A percentile compares a stretch with the other conserved stretches of the same genome.
These are phyloP conservation scores for Corythornis madagascariensis DNA, from an alignment of 2,113 vertebrate genomes.

Conservation along the genomic window DNA sequence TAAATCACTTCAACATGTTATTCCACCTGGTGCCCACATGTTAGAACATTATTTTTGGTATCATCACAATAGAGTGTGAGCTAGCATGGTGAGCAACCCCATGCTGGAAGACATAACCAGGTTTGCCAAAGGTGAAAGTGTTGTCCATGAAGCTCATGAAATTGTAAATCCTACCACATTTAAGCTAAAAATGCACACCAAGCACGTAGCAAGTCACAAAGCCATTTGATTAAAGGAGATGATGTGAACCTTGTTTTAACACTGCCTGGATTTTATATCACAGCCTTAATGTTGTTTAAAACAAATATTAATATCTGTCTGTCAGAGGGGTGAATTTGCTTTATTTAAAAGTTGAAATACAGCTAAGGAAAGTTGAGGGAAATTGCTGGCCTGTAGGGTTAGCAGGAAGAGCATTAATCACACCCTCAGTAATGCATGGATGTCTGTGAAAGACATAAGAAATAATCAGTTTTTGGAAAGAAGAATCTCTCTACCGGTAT, in stretches of 20 bases:
- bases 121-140: background rate
- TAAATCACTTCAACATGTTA: background rate
- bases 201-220: background rate
- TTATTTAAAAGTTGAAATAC: background rate
- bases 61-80: background rate
- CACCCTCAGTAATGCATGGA: background rate
- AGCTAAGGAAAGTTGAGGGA: background rate
- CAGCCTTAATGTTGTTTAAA: background rate
- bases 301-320: background rate
- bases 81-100: background rate
- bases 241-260: background rate
- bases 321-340: background rate
- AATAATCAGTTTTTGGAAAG: background rate
- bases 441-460: background rate
- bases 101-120: background rate
- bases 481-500: background rate
- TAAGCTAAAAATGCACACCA: background rate
- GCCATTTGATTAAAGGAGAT: background rate
- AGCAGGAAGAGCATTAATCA: background rate
- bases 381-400: background rate
- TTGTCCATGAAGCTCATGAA: background rate
- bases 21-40: background rate
- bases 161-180: background rate
- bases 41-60: background rate
- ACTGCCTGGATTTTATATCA: background rate